Percentiles rank a stretch among this genome's conserved stretches.
Conservation (phyloP, 2,888 invertebrate species). For the Coleophora flavipennella region DNA sequence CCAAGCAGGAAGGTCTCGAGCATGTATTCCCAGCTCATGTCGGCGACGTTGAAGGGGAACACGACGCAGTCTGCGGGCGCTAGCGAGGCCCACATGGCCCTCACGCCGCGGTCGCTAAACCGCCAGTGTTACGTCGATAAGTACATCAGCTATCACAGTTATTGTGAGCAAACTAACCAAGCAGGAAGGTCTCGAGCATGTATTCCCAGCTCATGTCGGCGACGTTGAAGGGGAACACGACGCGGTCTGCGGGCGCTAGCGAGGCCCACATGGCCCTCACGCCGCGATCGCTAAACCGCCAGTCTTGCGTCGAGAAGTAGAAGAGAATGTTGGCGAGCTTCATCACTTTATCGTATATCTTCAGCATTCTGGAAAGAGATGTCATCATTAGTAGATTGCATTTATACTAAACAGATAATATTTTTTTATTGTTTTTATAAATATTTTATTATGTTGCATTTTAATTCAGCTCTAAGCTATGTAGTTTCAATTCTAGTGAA, state of each 20-base stretch:
- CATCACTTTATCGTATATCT: slow-evolving; percentile 82
- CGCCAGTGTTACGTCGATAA: slow-evolving; percentile 86
- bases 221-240: slow-evolving; percentile 81
- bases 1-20: slow-evolving; percentile 53
- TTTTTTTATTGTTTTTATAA: too few relatives aligned
- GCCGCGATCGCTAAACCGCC: slow-evolving; percentile 79
- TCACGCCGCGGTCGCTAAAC: slow-evolving; percentile 76
- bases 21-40: slow-evolving; percentile 80
- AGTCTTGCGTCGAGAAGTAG: slow-evolving; percentile 85
- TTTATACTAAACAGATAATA: too few relatives aligned
- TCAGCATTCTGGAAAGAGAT: slow-evolving; percentile 75
- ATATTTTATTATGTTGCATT: too few relatives aligned
- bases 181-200: slow-evolving; percentile 48
- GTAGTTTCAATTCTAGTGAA: too few relatives aligned
- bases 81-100: slow-evolving; percentile 71
- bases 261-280: slow-evolving; percentile 72
- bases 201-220: slow-evolving; percentile 81
- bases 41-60: slow-evolving; percentile 81
- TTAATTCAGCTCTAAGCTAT: too few relatives aligned
- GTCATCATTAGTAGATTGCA: background rate
- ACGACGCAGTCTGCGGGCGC: slow-evolving; percentile 72
- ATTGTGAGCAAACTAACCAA: slow-evolving; percentile 54
- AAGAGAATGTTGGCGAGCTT: slow-evolving; percentile 80
- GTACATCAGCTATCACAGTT: too few relatives aligned
- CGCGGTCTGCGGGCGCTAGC: slow-evolving; percentile 70